These are phyloP conservation scores for Glossophaga mutica DNA, from an alignment of 2,797 vertebrate species.

Conservation along the genomic window DNA sequence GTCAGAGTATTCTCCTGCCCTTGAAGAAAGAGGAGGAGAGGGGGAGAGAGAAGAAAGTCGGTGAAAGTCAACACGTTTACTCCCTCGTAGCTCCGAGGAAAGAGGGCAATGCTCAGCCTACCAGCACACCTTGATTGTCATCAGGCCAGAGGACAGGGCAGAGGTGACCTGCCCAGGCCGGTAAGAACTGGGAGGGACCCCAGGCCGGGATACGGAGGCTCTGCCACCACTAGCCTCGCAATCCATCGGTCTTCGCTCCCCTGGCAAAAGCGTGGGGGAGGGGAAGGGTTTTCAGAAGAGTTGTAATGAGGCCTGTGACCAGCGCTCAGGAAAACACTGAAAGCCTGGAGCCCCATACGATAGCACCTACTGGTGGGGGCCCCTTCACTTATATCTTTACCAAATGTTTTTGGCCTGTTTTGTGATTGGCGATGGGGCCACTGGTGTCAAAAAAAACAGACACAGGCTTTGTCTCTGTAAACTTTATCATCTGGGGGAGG, in stretches of 20 bases:
- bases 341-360: not conserved
- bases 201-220: not conserved
- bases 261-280: not conserved
- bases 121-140: not conserved
- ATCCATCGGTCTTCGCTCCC: not conserved
- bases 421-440: not conserved
- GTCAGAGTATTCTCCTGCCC: not conserved
- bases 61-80: not conserved
- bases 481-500: not conserved
- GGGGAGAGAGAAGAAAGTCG: not conserved
- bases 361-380: not conserved
- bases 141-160: not conserved
- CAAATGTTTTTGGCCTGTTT: not conserved
- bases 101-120: not conserved
- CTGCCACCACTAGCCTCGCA: not conserved
- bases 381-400: not conserved
- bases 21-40: not conserved
- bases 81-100: not conserved
- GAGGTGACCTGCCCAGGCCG: not conserved
- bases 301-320: not conserved
- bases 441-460: not conserved
- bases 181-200: not conserved
- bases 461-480: not conserved
- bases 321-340: not conserved
- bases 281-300: not conserved